Conservation (phyloP, 2,113 vertebrate species). For the Xenotilapia caudafasciata region DNA sequence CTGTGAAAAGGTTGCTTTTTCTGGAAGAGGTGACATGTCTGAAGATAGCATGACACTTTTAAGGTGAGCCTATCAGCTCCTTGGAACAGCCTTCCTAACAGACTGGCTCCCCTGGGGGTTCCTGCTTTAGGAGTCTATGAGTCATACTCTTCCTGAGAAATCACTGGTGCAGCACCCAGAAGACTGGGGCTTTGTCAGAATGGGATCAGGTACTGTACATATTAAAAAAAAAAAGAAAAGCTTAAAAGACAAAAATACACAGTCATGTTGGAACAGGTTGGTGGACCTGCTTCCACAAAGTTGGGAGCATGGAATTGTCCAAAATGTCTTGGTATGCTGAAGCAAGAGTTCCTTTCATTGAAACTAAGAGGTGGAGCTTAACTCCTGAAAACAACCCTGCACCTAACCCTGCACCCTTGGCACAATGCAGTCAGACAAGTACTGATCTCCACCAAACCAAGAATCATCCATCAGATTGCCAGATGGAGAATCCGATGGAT, state of each 20-base stretch:
- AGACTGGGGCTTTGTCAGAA: neutral
- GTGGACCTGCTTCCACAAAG: neutral
- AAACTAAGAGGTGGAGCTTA: neutral
- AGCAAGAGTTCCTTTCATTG: neutral
- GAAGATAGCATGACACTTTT: conserved; percentile 47
- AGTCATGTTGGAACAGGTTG: neutral
- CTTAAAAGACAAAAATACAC: neutral
- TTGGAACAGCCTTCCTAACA: conserved; percentile 50
- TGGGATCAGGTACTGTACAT: neutral
- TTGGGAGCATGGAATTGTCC: neutral
- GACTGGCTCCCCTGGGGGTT: conserved; percentile 44
- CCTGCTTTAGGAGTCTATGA: conserved; percentile 37
- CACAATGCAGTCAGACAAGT: neutral
- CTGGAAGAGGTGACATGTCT: conserved; percentile 32
- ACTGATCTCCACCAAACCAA: neutral
- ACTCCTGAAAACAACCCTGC: neutral
- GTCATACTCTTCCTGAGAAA: conserved; percentile 37
- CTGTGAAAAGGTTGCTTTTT: conserved; percentile 21
- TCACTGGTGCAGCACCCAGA: conserved; percentile 3
- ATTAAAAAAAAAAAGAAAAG: neutral
- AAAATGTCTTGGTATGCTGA: neutral
- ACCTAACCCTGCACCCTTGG: neutral
- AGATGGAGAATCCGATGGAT: neutral
- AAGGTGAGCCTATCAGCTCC: conserved; percentile 53
- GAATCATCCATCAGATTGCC: neutral